phyloP scores from a whole-genome alignment of 1,140 invertebrate species.

The Procambarus virginalis region DNA sequence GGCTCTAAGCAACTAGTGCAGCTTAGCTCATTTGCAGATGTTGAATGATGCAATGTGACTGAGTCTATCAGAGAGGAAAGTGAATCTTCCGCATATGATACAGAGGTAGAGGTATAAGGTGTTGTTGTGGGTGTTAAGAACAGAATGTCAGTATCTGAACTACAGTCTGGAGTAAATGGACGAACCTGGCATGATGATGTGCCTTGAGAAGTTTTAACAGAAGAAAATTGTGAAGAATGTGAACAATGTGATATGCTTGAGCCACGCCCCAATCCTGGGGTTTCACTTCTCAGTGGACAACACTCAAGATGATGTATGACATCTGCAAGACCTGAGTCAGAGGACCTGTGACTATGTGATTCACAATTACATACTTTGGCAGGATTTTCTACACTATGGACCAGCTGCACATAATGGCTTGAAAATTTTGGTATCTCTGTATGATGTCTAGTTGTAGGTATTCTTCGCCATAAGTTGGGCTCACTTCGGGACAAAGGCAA shows the following conservation, averaged over 20 bases:
- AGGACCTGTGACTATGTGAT: conserved; percentile 77
- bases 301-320: conserved; percentile 74
- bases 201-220: conserved; percentile 24
- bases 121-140: conserved; percentile 49
- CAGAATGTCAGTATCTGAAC: conserved; percentile 42
- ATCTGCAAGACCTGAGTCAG: conserved; percentile 88
- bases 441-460: background rate
- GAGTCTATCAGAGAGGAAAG: conserved; percentile 40
- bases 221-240: conserved; percentile 51
- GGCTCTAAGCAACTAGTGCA: conserved; percentile 21
- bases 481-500: conserved; percentile 56
- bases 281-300: conserved; percentile 56
- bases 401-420: conserved; percentile 59
- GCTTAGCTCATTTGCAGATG: conserved; percentile 2
- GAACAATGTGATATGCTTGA: conserved; percentile 63
- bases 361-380: conserved; percentile 64
- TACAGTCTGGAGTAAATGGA: conserved; percentile 45
- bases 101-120: conserved; percentile 54
- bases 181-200: conserved; percentile 44
- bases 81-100: conserved; percentile 57
- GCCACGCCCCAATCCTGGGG: conserved; percentile 53
- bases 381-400: conserved; percentile 28
- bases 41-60: conserved; percentile 25
- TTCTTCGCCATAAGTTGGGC: conserved; percentile 33
- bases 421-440: conserved; percentile 18